Evolutionary conservation across 2,888 invertebrate genomes (phyloP).

Genomic region (Tetranychus truncatus): DNA sequence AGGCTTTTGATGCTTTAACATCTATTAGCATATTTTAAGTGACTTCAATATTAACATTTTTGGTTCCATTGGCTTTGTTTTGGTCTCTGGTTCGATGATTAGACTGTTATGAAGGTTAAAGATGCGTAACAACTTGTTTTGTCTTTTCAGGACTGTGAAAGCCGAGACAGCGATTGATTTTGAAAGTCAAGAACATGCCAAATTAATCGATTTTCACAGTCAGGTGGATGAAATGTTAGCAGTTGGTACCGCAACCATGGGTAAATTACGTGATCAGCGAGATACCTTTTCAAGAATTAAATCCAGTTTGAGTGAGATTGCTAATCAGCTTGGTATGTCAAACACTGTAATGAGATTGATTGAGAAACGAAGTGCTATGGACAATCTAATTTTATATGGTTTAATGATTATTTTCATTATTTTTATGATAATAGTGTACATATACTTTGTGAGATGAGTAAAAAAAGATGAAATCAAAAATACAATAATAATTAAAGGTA

Average conservation of each 20-base stretch:
- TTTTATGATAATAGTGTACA: conserved; percentile 42
- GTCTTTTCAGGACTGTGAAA: no score
- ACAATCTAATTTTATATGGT: conserved; percentile 66
- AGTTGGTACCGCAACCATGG: conserved; percentile 54
- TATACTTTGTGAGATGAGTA: not conserved
- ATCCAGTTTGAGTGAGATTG: conserved; percentile 63
- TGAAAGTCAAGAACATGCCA: conserved; percentile 54
- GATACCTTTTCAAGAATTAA: conserved; percentile 69
- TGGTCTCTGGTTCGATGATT: no score
- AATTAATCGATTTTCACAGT: conserved; percentile 47
- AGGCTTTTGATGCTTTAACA: no score
- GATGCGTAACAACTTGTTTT: no score
- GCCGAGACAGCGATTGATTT: conserved; percentile 41
- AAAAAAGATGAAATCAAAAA: no score
- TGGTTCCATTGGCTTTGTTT: no score
- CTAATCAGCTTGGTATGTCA: conserved; percentile 74
- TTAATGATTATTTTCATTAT: conserved; percentile 66
- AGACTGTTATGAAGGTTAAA: no score
- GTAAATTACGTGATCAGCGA: conserved; percentile 62
- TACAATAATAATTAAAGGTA: no score
- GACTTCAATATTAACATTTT: no score
- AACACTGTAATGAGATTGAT: conserved; percentile 87
- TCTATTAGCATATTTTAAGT: no score
- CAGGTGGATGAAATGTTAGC: conserved; percentile 73
- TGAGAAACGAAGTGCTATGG: conserved; percentile 64